Evolutionary conservation across 1,140 invertebrate species (phyloP).

Genomic region (Danaus plexippus): DNA sequence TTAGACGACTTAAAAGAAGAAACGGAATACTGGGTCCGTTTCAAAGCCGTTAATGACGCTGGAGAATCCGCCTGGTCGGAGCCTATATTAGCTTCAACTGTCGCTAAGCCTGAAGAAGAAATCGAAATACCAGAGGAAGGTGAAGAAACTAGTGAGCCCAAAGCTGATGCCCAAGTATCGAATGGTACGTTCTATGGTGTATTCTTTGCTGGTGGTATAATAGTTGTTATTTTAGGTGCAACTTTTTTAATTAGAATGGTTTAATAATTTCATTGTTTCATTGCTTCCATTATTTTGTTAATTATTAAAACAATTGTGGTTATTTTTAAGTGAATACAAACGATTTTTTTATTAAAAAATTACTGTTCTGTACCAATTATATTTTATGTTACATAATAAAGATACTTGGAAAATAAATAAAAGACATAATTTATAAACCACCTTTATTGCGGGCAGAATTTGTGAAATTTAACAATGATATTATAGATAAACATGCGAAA

Average conservation of each 20-base stretch:
- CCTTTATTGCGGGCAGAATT: slow-evolving; percentile 55
- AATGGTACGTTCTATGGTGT: slow-evolving; percentile 44
- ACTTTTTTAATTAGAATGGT: slow-evolving; percentile 47
- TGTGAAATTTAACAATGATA: slow-evolving; percentile 40
- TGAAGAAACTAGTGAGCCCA: slow-evolving; percentile 10
- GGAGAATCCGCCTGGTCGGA: slow-evolving; percentile 40
- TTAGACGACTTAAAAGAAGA: slow-evolving; percentile 29
- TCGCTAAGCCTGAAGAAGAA: slow-evolving; percentile 13
- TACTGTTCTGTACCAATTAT: background rate
- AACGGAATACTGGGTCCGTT: slow-evolving; percentile 35
- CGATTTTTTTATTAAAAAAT: background rate
- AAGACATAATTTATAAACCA: slow-evolving; percentile 34
- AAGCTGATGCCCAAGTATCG: slow-evolving; percentile 11
- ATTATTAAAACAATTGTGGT: too few relatives aligned
- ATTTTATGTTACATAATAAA: background rate
- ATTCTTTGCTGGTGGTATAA: slow-evolving; percentile 42
- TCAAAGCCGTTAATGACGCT: slow-evolving; percentile 32
- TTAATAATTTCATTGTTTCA: slow-evolving; percentile 12
- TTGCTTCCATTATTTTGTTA: too few relatives aligned
- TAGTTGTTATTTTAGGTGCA: slow-evolving; percentile 35
- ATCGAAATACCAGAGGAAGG: slow-evolving; percentile 17
- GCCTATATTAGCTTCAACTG: slow-evolving; percentile 20
- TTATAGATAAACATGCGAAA: slow-evolving; percentile 26
- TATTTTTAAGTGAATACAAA: background rate
- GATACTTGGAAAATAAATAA: slow-evolving; percentile 3